Conservation (phyloP, 1,140 invertebrate genomes). For the Drosophila watanabei region DNA sequence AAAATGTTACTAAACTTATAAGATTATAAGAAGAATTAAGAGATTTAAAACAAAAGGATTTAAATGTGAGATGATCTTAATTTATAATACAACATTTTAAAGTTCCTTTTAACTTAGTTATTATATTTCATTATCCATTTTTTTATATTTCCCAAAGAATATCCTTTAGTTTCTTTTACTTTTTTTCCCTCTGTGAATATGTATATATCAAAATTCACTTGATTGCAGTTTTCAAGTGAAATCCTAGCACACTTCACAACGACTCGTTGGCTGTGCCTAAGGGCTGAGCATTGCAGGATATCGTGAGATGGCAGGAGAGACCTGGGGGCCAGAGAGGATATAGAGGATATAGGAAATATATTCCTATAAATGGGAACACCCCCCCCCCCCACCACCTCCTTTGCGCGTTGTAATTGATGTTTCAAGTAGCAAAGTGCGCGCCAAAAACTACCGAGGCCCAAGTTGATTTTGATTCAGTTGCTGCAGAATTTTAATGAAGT, state of each 20-base stretch:
- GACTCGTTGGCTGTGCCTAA: constrained; percentile 70
- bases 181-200: constrained; percentile 8
- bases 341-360: constrained; percentile 63
- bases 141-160: background rate
- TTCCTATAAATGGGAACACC: constrained; percentile 49
- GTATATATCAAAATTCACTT: constrained; percentile 80
- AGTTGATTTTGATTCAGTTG: constrained; percentile 80
- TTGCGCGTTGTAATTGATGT: constrained; percentile 65
- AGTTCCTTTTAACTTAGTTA: no score
- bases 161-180: background rate
- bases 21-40: background rate
- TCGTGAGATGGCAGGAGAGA: constrained; percentile 8
- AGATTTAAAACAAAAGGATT: background rate
- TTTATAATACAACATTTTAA: background rate
- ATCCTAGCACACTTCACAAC: constrained; percentile 78
- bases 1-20: no score
- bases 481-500: constrained; percentile 81
- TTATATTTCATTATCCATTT: background rate
- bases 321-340: background rate
- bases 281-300: constrained; percentile 58
- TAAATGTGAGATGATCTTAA: no score
- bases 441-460: constrained; percentile 63
- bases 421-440: constrained; percentile 77
- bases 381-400: background rate
- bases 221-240: constrained; percentile 84